Base-by-base conservation (phyloP, 2,797 vertebrate genomes). In the Phoebastria nigripes region DNA sequence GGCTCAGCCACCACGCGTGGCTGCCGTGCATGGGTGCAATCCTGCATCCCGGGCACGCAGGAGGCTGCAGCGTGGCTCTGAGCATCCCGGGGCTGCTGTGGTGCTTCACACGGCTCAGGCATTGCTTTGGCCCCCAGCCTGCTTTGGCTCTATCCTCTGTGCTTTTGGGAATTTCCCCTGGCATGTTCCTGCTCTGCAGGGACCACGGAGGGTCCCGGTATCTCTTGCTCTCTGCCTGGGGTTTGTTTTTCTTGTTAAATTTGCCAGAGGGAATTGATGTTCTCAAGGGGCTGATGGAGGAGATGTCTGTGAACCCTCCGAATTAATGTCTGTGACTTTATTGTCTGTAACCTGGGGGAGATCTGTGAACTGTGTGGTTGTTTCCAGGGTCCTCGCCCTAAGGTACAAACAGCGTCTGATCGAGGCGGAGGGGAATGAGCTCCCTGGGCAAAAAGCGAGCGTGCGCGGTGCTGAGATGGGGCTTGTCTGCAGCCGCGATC, bases 171-270 rank as follows among this genome's bases (percentile, higher is more conserved):
- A 13, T 44, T 66, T 39, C 19, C 4, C 16, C 51, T 4, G 1
- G 31, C 8, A 2, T 7, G 24, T 63, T 61, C 3, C n/a, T 39
- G 37, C 81, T 49, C 85, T 55, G 15, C 54, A 71, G 78, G 83
- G 58, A 44, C 33, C 42, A 9, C 0, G 0, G 35, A 29, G 25
- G 33, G 70, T 86, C 58, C 58, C 0, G 0, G 19, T 58, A 4
- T 65, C 80, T 65, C 56, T 29, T 39, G 22, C 25, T 47, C 18
- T 69, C 41, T 83, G 54, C 56, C 21, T 3, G 1, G 10, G 49
- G 14, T 8, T 35, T 78, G 58, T 35, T 89, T 80, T 65, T 20
- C 44, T 33, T 62, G 49, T 58, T 47, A n/a, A 66, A 39, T 55
- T 72, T 66, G 66, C 47, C 37, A 11, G 58, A 55, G 71, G 44